Evolutionary conservation across 2,888 invertebrate genomes (phyloP), one percentile per base, ranked within the genome.

Genomic region (Drosophila putrida): DNA sequence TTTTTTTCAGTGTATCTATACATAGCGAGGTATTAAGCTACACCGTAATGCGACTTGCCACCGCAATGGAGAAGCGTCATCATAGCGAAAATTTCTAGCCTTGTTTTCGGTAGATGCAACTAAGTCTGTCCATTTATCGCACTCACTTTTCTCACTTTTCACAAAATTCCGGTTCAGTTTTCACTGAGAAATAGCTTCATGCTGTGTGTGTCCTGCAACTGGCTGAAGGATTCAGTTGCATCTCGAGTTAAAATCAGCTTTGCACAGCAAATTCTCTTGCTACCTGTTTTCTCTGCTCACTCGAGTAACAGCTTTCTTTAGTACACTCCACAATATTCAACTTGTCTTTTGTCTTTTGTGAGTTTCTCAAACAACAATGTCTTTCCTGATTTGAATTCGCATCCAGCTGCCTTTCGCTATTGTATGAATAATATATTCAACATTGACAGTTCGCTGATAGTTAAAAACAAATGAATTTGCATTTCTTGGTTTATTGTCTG

Each of bases 401-500:
- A 58, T 55, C 58, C 8, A 75, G 60, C 6, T 72, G 46, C 6
- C 20, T 20, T 20, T 20, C n/a, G 20, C 20, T 3, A 20, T 20
- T 20, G 20, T 20, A 20, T 20, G 20, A 20, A 20, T 20, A 20
- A 20, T 20, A 70, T 80, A 70, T 79, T 76, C 5, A 47, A 65
- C 50, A 67, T 73, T 31, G 71, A 80, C 46, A 82, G 10, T 44
- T 80, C 6, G 80, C 25, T 54, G 43, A 25, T 54, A 35, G 54
- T 55, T 35, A 6, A 59, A 59, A 33, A 11, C 33, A 41, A 53
- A 53, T 27, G 25, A 41, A 33, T 54, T 53, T 41, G 10, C 54
- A 35, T 6, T 49, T 10, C 54, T 13, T 0, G 25, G 39, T 41
- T 59, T 41, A 33, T 36, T 9, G 46, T 46, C 8, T 8, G 10